Evolutionary conservation across 2,113 vertebrate genomes (phyloP), one percentile per base, ranked within the genome.

Genomic region (Triplophysa siluroides): DNA sequence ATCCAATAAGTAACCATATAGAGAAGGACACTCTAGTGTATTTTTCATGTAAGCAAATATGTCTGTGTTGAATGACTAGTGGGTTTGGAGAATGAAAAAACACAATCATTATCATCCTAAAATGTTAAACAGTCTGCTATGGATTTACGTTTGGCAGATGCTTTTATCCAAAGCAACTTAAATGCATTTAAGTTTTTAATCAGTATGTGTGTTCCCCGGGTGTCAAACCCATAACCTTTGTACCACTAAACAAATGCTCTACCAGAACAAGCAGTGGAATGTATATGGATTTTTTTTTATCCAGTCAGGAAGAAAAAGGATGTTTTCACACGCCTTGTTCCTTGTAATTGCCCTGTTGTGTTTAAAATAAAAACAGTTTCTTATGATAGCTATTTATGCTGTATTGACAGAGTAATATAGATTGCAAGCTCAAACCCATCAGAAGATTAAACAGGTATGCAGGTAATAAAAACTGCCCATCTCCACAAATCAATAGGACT

Each of bases 401-500:
- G 10, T 47, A 47, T 47, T 8, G 72, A 63, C 58, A 75, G 23
- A 61, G 43, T 45, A 19, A 67, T 68, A 68, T n/a, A n/a, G 54
- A 58, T 58, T 58, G 79, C 43, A 14, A 76, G 66, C 38, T 61
- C 10, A 24, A 43, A 29, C 43, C 67, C 47, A 2, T 67, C 63
- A 68, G 47, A 38, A 69, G 21, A 81, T 83, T 78, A 83, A 84
- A 78, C 45, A 76, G 68, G 67, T 73, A 56, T 81, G 68, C 66
- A 61, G n/a, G n/a, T n/a, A n/a, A n/a, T n/a, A n/a, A n/a, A n/a
- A n/a, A n/a, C 65, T 47, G 54, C 68, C 73, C 38, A 43, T 66
- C n/a, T 70, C 64, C 67, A 50, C 52, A 80, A 73, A 86, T 87
- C 85, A 80, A 85, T 87, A 77, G 45, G 54, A 76, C 5, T 19